These are phyloP conservation scores for Onthophagus taurus DNA, from an alignment of 1,140 invertebrate species.

Conservation along the genomic window DNA sequence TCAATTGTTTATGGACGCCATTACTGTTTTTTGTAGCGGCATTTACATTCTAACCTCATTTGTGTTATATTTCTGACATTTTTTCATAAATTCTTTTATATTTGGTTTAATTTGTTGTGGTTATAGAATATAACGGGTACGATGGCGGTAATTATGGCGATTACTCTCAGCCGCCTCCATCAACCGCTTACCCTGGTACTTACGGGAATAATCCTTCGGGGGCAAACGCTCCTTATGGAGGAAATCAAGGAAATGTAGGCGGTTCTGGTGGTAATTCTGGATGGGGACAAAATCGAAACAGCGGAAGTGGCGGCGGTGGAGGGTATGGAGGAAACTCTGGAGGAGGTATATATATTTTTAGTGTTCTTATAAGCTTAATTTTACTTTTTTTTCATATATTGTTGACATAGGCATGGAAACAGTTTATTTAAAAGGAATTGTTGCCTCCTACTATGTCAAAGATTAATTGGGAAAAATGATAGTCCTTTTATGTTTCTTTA, in stretches of 20 bases:
- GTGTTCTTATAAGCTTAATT: background rate
- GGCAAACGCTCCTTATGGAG: slow-evolving; percentile 12
- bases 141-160: slow-evolving; percentile 20
- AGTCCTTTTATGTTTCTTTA: slow-evolving; percentile 23
- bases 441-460: slow-evolving; percentile 26
- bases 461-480: slow-evolving; percentile 22
- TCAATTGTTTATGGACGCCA: too few relatives aligned
- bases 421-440: slow-evolving; percentile 13
- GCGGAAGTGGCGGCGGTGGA: slow-evolving; percentile 11
- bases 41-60: too few relatives aligned
- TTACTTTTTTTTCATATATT: background rate
- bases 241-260: slow-evolving; percentile 7
- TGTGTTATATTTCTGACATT: too few relatives aligned
- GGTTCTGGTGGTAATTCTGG: slow-evolving; percentile 14
- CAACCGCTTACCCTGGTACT: slow-evolving; percentile 20
- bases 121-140: slow-evolving; percentile 10
- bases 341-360: background rate
- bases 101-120: background rate
- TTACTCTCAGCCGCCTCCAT: slow-evolving; percentile 28
- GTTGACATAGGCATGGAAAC: slow-evolving; percentile 26
- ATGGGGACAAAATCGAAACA: slow-evolving; percentile 13
- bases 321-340: slow-evolving; percentile 14
- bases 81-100: too few relatives aligned
- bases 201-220: slow-evolving; percentile 13
- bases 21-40: too few relatives aligned